Evolutionary conservation across 2,797 vertebrate species (phyloP).

Genomic region (Pristis pectinata): DNA sequence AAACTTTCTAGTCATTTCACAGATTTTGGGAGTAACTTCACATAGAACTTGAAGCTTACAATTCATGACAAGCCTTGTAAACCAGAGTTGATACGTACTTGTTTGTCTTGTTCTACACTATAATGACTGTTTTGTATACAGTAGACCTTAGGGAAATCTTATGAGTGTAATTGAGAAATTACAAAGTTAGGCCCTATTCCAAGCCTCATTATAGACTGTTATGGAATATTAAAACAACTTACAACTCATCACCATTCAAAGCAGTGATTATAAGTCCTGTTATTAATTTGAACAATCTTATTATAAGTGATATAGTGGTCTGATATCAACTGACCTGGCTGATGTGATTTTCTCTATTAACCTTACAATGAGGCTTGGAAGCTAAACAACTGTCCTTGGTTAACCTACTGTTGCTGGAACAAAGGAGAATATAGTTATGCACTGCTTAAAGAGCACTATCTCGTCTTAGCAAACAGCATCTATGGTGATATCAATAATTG

Average conservation of each 20-base stretch:
- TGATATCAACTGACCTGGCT: background rate
- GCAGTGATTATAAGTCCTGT: too few species aligned
- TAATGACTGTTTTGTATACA: background rate
- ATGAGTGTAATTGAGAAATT: background rate
- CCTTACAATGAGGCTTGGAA: background rate
- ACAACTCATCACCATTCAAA: background rate
- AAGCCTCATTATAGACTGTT: background rate
- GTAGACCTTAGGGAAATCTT: background rate
- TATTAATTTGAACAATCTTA: background rate
- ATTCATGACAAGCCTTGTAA: background rate
- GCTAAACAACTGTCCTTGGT: background rate
- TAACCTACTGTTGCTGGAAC: background rate
- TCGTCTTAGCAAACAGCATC: background rate
- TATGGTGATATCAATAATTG: background rate
- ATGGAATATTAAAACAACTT: background rate
- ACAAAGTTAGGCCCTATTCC: background rate
- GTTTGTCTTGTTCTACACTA: background rate
- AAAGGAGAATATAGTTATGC: background rate
- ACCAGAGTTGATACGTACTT: background rate
- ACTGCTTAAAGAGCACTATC: background rate
- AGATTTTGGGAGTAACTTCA: background rate
- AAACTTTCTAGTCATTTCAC: background rate
- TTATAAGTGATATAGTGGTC: background rate
- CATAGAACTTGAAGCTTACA: background rate
- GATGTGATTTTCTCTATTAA: background rate